Conservation (phyloP, 2,888 invertebrate species). For the Mythimna pallens region DNA sequence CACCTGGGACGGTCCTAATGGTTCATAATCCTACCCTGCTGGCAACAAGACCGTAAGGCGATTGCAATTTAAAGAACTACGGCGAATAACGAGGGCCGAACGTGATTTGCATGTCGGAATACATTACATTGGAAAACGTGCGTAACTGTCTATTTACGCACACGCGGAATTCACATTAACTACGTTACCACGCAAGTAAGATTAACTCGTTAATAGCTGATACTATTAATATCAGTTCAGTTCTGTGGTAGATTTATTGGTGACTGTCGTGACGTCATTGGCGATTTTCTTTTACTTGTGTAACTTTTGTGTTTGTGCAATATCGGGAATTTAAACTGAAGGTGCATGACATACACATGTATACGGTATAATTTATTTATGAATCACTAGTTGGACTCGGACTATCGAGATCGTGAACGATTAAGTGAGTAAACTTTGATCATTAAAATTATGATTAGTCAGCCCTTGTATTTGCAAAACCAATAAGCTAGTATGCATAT, state of each 20-base stretch:
- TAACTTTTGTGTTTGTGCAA: slow-evolving; percentile 30
- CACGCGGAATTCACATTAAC: slow-evolving; percentile 49
- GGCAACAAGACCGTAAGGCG: slow-evolving; percentile 5
- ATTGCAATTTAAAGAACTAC: slow-evolving; percentile 50
- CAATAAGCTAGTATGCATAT: neutral
- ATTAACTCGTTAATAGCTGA: slow-evolving; percentile 26
- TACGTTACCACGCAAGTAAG: slow-evolving; percentile 34
- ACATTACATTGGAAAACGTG: slow-evolving; percentile 51
- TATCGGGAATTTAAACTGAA: slow-evolving; percentile 12
- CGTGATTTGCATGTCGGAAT: slow-evolving; percentile 57
- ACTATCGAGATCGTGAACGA: slow-evolving; percentile 9
- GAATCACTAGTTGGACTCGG: slow-evolving; percentile 36
- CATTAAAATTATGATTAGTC: neutral
- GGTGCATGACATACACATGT: slow-evolving; percentile 15
- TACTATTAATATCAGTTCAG: slow-evolving; percentile 31
- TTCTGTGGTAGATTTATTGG: slow-evolving; percentile 30
- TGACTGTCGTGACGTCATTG: slow-evolving; percentile 30
- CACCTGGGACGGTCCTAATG: neutral
- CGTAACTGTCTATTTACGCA: slow-evolving; percentile 53
- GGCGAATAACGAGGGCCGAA: slow-evolving; percentile 41
- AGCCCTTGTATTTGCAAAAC: neutral
- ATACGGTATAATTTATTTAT: slow-evolving; percentile 10
- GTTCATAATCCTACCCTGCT: neutral
- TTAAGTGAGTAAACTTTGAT: slow-evolving; percentile 11
- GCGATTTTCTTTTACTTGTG: slow-evolving; percentile 33